phyloP scores from a whole-genome alignment of 2,888 invertebrate genomes.

The Drosophila robusta region DNA sequence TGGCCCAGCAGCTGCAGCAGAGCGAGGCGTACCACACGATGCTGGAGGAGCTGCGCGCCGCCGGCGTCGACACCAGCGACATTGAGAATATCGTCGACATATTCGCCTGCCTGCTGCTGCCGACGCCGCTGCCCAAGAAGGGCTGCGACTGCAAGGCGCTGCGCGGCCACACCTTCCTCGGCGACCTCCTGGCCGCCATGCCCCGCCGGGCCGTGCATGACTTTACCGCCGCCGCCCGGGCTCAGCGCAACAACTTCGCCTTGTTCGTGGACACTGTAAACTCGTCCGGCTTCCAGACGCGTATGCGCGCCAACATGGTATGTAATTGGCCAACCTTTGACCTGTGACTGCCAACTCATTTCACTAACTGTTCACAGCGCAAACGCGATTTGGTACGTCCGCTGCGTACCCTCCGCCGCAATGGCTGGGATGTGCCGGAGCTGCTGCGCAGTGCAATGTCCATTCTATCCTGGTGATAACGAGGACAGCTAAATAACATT shows the following conservation, averaged over 20 bases:
- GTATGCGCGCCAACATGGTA: slow-evolving; percentile 58
- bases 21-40: slow-evolving; percentile 47
- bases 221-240: slow-evolving; percentile 16
- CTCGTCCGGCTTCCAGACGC: slow-evolving; percentile 50
- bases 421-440: slow-evolving; percentile 66
- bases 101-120: slow-evolving; percentile 56
- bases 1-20: slow-evolving; percentile 48
- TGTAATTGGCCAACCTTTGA: slow-evolving; percentile 17
- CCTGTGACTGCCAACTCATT: background rate
- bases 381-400: slow-evolving; percentile 54
- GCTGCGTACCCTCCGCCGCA: slow-evolving; percentile 49
- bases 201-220: slow-evolving; percentile 44
- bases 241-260: slow-evolving; percentile 49
- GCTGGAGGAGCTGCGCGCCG: slow-evolving; percentile 32
- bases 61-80: slow-evolving; percentile 51
- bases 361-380: slow-evolving; percentile 30
- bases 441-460: slow-evolving; percentile 40
- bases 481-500: background rate
- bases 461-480: slow-evolving; percentile 59
- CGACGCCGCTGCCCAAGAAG: slow-evolving; percentile 21
- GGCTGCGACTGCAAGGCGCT: slow-evolving; percentile 48
- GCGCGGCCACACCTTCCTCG: slow-evolving; percentile 52
- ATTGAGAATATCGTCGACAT: slow-evolving; percentile 57
- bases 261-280: slow-evolving; percentile 47
- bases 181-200: slow-evolving; percentile 62